Evolutionary conservation across 2,888 invertebrate species (phyloP).

Genomic region (Netelia inedita): DNA sequence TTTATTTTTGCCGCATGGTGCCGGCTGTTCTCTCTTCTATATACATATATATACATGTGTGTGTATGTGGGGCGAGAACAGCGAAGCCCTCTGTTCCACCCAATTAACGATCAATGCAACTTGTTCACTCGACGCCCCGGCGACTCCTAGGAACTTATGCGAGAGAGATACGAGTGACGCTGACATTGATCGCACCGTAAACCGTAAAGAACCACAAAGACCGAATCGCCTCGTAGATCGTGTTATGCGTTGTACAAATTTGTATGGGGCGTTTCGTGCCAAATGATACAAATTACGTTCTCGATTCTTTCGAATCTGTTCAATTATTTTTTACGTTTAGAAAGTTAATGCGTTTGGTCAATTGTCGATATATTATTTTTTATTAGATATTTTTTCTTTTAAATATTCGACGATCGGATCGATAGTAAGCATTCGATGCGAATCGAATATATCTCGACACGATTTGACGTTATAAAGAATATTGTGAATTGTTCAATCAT

Average conservation of each 20-base stretch:
- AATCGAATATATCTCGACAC: too few species aligned
- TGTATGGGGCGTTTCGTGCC: slow-evolving; percentile 23
- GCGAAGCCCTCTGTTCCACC: slow-evolving; percentile 64
- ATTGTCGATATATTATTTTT: too few species aligned
- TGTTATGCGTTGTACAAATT: slow-evolving; percentile 21
- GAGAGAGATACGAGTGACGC: slow-evolving; percentile 59
- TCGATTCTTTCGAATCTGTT: background rate
- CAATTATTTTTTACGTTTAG: background rate
- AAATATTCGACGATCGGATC: too few species aligned
- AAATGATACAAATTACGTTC: background rate
- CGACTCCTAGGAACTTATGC: slow-evolving; percentile 2
- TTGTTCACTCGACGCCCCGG: slow-evolving; percentile 63
- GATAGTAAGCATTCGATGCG: too few species aligned
- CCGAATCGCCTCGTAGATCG: slow-evolving; percentile 49
- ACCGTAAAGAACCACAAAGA: slow-evolving; percentile 55
- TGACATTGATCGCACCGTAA: slow-evolving; percentile 49
- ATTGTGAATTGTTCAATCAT: background rate
- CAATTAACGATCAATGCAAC: slow-evolving; percentile 69
- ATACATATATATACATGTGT: background rate
- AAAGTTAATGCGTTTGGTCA: too few species aligned
- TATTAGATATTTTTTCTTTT: too few species aligned
- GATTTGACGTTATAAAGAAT: too few species aligned
- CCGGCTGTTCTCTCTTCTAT: slow-evolving; percentile 51
- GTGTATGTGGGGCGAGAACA: slow-evolving; percentile 42
- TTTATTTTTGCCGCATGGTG: slow-evolving; percentile 49